phyloP scores from a whole-genome alignment of 1,140 invertebrate species.

The Zaprionus tsacasi region DNA sequence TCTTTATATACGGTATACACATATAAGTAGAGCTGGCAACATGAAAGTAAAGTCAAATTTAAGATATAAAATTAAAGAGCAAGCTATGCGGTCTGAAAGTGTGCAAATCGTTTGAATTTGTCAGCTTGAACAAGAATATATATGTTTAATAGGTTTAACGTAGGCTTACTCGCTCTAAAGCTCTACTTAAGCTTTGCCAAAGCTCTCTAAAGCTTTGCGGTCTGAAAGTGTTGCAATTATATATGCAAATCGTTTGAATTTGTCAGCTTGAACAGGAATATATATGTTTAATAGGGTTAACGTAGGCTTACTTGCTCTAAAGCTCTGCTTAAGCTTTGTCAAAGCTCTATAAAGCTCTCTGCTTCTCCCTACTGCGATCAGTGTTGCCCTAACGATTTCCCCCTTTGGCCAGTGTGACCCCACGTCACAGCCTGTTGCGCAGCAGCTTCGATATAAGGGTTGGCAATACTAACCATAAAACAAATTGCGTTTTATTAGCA shows the following conservation, averaged over 20 bases:
- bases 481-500: constrained; percentile 75
- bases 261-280: neutral
- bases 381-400: neutral
- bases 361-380: neutral
- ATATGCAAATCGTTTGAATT: neutral
- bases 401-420: neutral
- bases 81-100: neutral
- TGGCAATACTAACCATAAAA: constrained; percentile 41
- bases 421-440: neutral
- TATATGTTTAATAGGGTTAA: neutral
- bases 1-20: constrained; percentile 12
- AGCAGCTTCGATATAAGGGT: neutral
- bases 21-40: neutral
- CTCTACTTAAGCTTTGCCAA: neutral
- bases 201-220: neutral
- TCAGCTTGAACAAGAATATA: neutral
- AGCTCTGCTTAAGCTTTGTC: neutral
- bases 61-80: neutral
- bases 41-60: neutral
- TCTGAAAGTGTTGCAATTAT: no score
- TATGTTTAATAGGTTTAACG: neutral
- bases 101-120: neutral
- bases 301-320: neutral
- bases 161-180: neutral
- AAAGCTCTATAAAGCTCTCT: neutral